These are phyloP conservation scores for Cercopithecus mona DNA, from an alignment of 2,113 vertebrate species.

Conservation along the genomic window DNA sequence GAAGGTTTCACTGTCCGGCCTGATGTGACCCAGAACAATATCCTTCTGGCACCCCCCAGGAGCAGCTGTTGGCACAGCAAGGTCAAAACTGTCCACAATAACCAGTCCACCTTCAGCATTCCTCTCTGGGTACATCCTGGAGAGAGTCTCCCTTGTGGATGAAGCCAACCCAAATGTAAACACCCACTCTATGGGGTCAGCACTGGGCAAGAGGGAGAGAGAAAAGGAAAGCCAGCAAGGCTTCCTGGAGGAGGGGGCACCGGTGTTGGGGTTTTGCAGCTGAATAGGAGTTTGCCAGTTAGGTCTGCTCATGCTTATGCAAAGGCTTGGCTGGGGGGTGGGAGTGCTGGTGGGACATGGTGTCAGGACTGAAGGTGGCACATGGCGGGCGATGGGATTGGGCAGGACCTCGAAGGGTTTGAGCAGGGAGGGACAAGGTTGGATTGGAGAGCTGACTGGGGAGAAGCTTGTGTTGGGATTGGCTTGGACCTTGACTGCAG, in stretches of 20 bases:
- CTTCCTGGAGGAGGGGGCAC: not conserved
- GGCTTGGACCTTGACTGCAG: constrained; percentile 85
- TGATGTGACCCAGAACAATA: constrained; percentile 89
- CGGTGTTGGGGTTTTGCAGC: not conserved
- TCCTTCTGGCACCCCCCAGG: constrained; percentile 83
- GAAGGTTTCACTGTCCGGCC: constrained; percentile 95
- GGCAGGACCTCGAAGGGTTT: not conserved
- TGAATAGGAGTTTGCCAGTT: not conserved
- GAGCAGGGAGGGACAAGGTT: fast-evolving
- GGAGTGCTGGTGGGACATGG: not conserved
- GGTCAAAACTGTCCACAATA: not conserved
- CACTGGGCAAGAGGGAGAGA: not conserved
- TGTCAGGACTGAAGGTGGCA: not conserved
- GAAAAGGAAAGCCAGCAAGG: not conserved
- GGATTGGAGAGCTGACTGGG: not conserved
- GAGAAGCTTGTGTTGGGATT: not conserved
- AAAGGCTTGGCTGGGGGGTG: not conserved
- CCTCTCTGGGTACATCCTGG: not conserved
- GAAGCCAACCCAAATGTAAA: not conserved
- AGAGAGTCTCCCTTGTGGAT: not conserved
- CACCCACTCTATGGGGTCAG: too few species aligned
- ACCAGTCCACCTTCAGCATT: not conserved
- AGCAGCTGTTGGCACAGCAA: not conserved
- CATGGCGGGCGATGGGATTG: too few species aligned
- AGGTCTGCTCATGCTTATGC: not conserved